Evolutionary conservation across 2,797 vertebrate genomes (phyloP).

Genomic region (Eulemur coronatus): DNA sequence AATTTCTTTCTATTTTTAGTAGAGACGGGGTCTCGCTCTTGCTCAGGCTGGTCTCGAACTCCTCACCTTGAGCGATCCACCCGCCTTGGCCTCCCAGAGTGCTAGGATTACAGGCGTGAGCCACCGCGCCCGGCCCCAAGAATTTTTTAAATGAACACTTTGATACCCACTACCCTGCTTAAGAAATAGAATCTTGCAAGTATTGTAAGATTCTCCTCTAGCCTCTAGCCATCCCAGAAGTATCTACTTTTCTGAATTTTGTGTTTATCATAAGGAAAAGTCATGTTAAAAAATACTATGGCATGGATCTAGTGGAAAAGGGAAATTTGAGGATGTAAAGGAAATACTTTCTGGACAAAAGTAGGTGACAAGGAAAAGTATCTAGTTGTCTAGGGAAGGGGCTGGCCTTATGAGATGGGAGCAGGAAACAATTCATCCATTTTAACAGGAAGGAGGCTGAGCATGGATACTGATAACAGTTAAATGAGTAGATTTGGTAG

Average conservation of each 20-base stretch:
- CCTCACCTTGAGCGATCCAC: no score
- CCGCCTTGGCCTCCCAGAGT: neutral
- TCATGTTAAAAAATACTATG: neutral
- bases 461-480: neutral
- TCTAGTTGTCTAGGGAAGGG: neutral
- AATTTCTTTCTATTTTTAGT: no score
- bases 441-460: neutral
- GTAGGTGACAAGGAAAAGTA: neutral
- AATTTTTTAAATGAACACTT: neutral
- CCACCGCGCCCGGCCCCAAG: neutral
- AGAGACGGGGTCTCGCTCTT: no score
- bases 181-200: neutral
- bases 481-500: neutral
- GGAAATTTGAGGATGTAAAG: neutral
- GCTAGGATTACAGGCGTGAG: no score
- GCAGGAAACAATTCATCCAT: neutral
- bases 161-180: neutral
- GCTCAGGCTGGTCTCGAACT: no score
- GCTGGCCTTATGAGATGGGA: neutral
- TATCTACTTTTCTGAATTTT: neutral
- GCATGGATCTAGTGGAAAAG: neutral
- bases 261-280: neutral
- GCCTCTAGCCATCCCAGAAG: neutral
- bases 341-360: neutral
- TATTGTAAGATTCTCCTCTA: neutral